A percentile compares a stretch with the other conserved stretches of the same genome.
phyloP scores from a whole-genome alignment of 1,140 invertebrate species.

The Mylabris phalerata region DNA sequence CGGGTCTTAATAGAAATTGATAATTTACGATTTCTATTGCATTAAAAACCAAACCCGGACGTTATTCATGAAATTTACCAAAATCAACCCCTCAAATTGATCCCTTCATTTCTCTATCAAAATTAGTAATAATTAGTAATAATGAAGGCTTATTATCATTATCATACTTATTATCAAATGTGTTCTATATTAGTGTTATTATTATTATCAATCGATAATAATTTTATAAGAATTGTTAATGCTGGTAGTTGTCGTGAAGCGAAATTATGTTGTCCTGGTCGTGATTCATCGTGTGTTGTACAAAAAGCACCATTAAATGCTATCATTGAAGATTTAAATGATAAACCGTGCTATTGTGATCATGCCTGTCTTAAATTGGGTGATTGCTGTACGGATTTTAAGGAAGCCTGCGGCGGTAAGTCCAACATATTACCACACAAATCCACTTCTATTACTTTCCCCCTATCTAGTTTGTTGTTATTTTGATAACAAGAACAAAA shows the following conservation, averaged over 20 bases:
- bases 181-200: too few species aligned
- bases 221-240: constrained; percentile 4
- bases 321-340: constrained; percentile 70
- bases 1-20: too few species aligned
- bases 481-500: too few species aligned
- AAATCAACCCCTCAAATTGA: not conserved
- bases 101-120: too few species aligned
- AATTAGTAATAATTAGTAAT: too few species aligned
- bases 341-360: constrained; percentile 84
- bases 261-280: constrained; percentile 69
- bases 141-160: too few species aligned
- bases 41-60: too few species aligned
- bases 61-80: too few species aligned
- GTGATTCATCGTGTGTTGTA: constrained; percentile 80
- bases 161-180: too few species aligned
- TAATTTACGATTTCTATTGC: too few species aligned
- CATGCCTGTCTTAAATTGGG: constrained; percentile 80
- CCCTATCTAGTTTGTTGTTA: too few species aligned
- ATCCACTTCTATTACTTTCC: too few species aligned
- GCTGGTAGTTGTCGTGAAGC: constrained; percentile 66
- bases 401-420: constrained; percentile 78
- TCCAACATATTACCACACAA: constrained; percentile 11
- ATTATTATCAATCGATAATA: not conserved
- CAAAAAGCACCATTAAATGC: constrained; percentile 75
- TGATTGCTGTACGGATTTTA: constrained; percentile 80